Evolutionary conservation across 2,888 invertebrate genomes (phyloP).

Genomic region (Erebia epiphron): DNA sequence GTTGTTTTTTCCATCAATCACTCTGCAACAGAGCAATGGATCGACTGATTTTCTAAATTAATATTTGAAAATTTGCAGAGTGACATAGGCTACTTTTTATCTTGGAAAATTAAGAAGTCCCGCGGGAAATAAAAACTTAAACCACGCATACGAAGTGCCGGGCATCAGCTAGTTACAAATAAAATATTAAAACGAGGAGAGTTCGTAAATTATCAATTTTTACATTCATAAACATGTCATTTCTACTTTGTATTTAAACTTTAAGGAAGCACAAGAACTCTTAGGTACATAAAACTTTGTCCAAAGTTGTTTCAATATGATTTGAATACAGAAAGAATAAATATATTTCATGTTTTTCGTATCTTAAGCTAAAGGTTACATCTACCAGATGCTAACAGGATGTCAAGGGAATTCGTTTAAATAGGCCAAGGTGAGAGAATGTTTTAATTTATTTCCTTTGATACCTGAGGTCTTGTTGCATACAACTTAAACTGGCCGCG

Average conservation of each 20-base stretch:
- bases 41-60: no score
- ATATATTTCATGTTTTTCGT: background rate
- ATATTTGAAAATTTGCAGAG: no score
- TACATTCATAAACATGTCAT: background rate
- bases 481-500: background rate
- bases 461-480: background rate
- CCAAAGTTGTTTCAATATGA: no score
- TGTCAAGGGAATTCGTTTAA: conserved; percentile 8
- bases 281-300: background rate
- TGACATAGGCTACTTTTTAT: no score
- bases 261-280: background rate
- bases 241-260: background rate
- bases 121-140: no score
- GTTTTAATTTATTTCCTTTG: background rate
- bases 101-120: no score
- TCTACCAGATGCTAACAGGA: background rate
- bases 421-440: conserved; percentile 14
- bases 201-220: no score
- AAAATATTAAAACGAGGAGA: no score
- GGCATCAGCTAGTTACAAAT: no score
- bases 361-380: background rate
- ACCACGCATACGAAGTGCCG: no score
- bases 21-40: no score
- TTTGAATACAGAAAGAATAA: background rate
- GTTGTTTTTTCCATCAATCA: no score